Percentiles rank a stretch among this genome's conserved stretches.
These are phyloP conservation scores for Periphyllus acericola DNA, from an alignment of 2,888 invertebrate genomes.

Conservation along the genomic window DNA sequence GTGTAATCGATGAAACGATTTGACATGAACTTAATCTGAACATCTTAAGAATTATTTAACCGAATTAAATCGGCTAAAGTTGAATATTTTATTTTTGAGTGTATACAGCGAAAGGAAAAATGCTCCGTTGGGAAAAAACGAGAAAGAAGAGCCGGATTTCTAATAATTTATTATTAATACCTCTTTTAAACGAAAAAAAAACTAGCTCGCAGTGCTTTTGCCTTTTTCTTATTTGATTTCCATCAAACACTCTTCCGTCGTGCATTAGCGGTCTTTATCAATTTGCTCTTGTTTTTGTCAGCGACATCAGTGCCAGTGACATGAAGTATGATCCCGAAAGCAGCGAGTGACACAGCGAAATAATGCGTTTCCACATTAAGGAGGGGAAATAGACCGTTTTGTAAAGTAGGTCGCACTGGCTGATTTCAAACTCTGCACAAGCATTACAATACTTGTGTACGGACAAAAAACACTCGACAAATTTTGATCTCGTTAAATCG, in stretches of 20 bases:
- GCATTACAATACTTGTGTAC: slow-evolving; percentile 12
- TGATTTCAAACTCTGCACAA: slow-evolving; percentile 36
- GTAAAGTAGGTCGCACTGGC: slow-evolving; percentile 37
- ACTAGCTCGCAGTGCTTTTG: background rate
- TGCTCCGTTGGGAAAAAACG: background rate
- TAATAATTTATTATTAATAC: background rate
- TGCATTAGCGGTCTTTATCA: slow-evolving; percentile 48
- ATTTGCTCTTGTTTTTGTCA: slow-evolving; percentile 57
- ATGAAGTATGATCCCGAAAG: slow-evolving; percentile 45
- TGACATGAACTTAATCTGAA: background rate
- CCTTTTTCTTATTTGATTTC: slow-evolving; percentile 16
- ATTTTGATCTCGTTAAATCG: slow-evolving; percentile 18
- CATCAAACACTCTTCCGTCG: slow-evolving; percentile 13
- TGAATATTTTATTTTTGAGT: background rate
- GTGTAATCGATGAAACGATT: background rate
- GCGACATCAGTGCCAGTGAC: slow-evolving; percentile 47
- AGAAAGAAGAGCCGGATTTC: background rate
- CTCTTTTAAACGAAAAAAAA: background rate
- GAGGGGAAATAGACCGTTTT: slow-evolving; percentile 36
- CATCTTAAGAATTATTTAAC: background rate
- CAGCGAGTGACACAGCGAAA: slow-evolving; percentile 52
- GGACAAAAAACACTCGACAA: slow-evolving; percentile 8
- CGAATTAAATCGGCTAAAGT: background rate
- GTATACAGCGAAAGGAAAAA: background rate
- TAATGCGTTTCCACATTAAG: slow-evolving; percentile 56